A percentile compares a stretch with the other conserved stretches of the same genome.
Conservation (phyloP, 1,140 invertebrate species). For the Philopotamus ludificatus region DNA sequence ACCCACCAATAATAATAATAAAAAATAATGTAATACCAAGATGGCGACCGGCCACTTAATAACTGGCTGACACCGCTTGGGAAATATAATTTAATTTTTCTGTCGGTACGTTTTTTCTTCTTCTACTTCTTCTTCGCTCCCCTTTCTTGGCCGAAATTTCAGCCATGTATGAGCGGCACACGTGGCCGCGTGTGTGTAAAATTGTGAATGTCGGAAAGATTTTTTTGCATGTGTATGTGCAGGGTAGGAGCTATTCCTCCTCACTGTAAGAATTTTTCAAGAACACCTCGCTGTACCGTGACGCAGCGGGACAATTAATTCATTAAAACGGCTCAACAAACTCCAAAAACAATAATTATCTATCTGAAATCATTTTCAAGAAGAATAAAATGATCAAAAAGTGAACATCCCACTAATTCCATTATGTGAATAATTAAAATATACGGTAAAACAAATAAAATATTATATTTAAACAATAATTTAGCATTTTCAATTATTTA, state of each 20-base stretch:
- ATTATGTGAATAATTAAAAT: not conserved
- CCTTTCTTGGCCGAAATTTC: slow-evolving; percentile 13
- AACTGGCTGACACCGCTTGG: slow-evolving; percentile 59
- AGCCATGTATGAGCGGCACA: slow-evolving; percentile 6
- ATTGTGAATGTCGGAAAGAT: slow-evolving; percentile 33
- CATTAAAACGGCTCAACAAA: not conserved
- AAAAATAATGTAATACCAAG: slow-evolving; percentile 45
- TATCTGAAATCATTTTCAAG: not conserved
- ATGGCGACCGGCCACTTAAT: slow-evolving; percentile 59
- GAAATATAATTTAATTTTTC: slow-evolving; percentile 61
- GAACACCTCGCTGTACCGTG: slow-evolving; percentile 28
- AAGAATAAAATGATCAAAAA: not conserved
- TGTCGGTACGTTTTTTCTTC: slow-evolving; percentile 45
- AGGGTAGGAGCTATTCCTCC: slow-evolving; percentile 38
- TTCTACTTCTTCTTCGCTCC: too few species aligned
- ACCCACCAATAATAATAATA: slow-evolving; percentile 40
- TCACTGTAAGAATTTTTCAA: slow-evolving; percentile 40
- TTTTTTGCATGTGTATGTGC: slow-evolving; percentile 31
- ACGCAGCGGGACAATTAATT: not conserved
- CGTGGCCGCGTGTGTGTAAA: slow-evolving; percentile 21
- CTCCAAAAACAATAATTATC: not conserved
- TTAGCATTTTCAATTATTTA: too few species aligned
- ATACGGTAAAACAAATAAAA: not conserved
- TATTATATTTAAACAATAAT: not conserved
- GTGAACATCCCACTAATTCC: too few species aligned